These are phyloP conservation scores for Cuniculus paca DNA, from an alignment of 2,797 vertebrate genomes.

Conservation along the genomic window DNA sequence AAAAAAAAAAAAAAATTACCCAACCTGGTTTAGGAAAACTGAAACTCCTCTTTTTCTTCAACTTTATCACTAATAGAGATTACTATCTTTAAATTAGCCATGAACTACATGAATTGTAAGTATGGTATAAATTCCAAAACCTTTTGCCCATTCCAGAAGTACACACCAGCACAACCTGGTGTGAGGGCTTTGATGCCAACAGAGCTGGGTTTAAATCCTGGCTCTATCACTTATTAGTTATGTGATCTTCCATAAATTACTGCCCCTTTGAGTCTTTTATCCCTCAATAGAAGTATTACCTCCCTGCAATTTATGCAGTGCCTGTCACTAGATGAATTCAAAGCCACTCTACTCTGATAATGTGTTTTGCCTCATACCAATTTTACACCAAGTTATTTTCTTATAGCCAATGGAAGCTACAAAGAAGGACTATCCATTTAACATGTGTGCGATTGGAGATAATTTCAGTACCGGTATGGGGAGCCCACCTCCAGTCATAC, in stretches of 20 bases:
- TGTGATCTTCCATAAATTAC: background rate
- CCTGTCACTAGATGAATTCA: background rate
- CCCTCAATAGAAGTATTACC: background rate
- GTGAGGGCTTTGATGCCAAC: background rate
- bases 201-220: constrained; percentile 9
- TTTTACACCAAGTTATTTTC: background rate
- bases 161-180: background rate
- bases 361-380: background rate
- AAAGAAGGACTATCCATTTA: background rate
- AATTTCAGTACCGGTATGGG: background rate
- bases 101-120: background rate
- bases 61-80: background rate
- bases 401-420: constrained; percentile 29
- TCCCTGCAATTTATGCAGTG: background rate
- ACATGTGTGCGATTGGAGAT: background rate
- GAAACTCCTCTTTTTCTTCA: background rate
- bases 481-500: background rate
- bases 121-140: background rate
- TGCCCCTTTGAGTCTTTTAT: constrained; percentile 3
- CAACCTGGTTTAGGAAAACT: background rate
- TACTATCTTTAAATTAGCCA: constrained; percentile 2
- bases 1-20: too few relatives aligned
- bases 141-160: background rate
- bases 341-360: background rate
- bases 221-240: background rate